Conservation (phyloP, 2,113 vertebrate species). For the Ptilonorhynchus violaceus region DNA sequence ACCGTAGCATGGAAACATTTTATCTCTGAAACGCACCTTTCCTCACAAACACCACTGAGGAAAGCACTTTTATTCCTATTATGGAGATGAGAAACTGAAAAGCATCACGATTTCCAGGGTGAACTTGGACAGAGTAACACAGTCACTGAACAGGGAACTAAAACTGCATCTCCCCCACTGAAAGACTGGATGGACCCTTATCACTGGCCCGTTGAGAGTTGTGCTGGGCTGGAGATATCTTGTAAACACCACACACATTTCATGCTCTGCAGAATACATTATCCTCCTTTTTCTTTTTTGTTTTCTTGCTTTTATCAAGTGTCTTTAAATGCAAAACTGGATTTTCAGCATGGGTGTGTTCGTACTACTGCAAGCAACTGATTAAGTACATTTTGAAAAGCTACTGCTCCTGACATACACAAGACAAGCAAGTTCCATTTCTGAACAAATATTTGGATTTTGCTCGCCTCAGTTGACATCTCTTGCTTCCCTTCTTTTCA, state of each 20-base stretch:
- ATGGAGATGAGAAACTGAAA: background rate
- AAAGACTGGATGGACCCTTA: background rate
- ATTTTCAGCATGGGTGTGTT: background rate
- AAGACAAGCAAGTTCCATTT: background rate
- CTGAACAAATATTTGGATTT: constrained; percentile 10
- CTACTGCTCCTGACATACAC: background rate
- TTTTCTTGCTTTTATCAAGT: background rate
- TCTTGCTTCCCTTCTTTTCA: background rate
- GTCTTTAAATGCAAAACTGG: background rate
- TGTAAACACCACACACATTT: background rate
- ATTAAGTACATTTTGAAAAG: background rate
- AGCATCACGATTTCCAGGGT: background rate
- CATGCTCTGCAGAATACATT: background rate
- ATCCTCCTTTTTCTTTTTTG: background rate
- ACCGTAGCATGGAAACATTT: background rate
- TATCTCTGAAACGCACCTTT: background rate
- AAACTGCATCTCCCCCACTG: background rate
- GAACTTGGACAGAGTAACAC: background rate
- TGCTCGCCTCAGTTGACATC: background rate
- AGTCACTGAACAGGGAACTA: background rate
- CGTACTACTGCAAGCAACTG: background rate
- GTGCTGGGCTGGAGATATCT: background rate
- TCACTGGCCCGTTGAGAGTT: background rate
- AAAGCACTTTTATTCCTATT: background rate
- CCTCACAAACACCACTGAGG: background rate